phyloP scores from a whole-genome alignment of 2,113 vertebrate genomes.

The Syngnathoides biaculeatus region DNA sequence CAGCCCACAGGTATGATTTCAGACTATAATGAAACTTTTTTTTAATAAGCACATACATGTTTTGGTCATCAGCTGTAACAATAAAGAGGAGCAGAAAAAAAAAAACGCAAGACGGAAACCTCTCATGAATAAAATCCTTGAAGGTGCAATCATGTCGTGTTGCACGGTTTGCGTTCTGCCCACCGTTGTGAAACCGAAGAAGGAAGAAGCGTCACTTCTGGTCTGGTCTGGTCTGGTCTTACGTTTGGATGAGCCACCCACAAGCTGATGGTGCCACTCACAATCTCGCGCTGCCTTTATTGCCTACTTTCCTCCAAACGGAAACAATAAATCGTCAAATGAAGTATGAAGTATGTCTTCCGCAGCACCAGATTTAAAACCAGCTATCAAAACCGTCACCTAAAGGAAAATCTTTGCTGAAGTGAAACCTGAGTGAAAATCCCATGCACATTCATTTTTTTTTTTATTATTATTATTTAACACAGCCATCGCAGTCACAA shows the following conservation, averaged over 20 bases:
- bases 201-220: neutral
- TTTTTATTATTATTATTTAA: no score
- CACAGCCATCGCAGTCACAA: neutral
- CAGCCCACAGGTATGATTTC: neutral
- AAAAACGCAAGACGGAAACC: no score
- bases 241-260: neutral
- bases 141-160: neutral
- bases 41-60: neutral
- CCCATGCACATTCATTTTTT: neutral
- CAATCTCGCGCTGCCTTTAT: neutral
- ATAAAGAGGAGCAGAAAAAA: neutral
- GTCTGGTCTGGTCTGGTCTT: neutral
- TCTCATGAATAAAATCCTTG: neutral
- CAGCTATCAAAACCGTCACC: neutral
- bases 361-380: neutral
- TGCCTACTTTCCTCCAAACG: neutral
- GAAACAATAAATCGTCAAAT: neutral
- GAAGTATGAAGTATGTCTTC: neutral
- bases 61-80: neutral
- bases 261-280: neutral
- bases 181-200: neutral
- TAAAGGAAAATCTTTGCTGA: neutral
- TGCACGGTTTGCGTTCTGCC: neutral
- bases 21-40: neutral
- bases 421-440: neutral